Percentiles rank a stretch among this genome's conserved stretches.
Evolutionary conservation across 2,797 vertebrate genomes (phyloP).

Genomic region (Chiloscyllium punctatum): DNA sequence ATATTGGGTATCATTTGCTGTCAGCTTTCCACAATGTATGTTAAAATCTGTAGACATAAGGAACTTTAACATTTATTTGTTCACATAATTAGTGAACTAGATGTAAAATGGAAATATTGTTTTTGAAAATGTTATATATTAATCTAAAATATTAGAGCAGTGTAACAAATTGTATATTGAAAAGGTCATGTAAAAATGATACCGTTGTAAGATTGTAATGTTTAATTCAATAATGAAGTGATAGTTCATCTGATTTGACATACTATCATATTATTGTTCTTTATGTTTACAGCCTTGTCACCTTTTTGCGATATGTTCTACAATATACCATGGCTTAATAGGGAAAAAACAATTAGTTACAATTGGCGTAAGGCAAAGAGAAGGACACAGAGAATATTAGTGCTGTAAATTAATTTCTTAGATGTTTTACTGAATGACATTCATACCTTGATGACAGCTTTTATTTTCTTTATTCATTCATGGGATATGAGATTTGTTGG

Average conservation of each 20-base stretch:
- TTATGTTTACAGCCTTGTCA: not conserved
- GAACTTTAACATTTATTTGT: not conserved
- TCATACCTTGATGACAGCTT: not conserved
- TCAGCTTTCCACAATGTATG: not conserved
- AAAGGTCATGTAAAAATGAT: not conserved
- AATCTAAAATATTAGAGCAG: not conserved
- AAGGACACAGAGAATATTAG: not conserved
- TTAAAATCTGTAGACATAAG: not conserved
- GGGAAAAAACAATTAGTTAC: not conserved
- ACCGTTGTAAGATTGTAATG: not conserved
- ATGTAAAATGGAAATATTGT: not conserved
- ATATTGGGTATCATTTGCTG: not conserved
- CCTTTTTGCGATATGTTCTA: not conserved
- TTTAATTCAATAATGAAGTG: not conserved
- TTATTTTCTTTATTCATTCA: not conserved
- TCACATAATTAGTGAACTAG: not conserved
- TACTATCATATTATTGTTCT: not conserved
- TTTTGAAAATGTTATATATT: not conserved
- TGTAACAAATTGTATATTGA: not conserved
- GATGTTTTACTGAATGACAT: not conserved
- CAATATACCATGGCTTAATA: not conserved
- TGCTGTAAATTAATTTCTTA: not conserved
- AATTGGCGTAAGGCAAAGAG: not conserved
- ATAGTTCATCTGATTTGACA: conserved; percentile 1
- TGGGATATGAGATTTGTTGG: not conserved